phyloP scores from a whole-genome alignment of 2,113 vertebrate genomes.

The Malurus cyaneus region DNA sequence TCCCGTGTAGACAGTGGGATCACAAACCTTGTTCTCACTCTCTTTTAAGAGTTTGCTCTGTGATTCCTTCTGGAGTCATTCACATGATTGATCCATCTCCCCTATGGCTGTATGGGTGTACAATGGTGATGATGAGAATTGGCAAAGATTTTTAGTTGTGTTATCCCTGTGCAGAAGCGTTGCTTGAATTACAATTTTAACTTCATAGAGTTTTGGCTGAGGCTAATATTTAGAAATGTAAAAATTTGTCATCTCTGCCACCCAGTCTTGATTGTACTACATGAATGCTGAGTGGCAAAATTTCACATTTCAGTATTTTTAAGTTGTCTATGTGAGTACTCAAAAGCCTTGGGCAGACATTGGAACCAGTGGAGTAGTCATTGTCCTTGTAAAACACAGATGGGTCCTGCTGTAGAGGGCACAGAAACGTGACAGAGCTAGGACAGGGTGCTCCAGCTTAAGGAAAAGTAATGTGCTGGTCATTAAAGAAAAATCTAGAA shows the following conservation, averaged over 20 bases:
- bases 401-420: background rate
- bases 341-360: background rate
- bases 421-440: background rate
- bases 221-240: background rate
- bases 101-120: background rate
- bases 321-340: background rate
- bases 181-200: background rate
- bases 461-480: background rate
- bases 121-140: background rate
- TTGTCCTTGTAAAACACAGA: background rate
- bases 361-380: background rate
- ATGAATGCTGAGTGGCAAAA: background rate
- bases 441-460: background rate
- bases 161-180: background rate
- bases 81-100: background rate
- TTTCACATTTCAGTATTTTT: background rate
- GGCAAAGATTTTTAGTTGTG: background rate
- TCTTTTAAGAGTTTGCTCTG: background rate
- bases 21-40: background rate
- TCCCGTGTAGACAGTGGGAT: background rate
- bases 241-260: background rate
- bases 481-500: background rate
- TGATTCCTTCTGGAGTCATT: background rate
- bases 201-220: background rate
- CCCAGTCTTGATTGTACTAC: background rate